Evolutionary conservation across 2,888 invertebrate species (phyloP).

Genomic region (Uropetala carovei): DNA sequence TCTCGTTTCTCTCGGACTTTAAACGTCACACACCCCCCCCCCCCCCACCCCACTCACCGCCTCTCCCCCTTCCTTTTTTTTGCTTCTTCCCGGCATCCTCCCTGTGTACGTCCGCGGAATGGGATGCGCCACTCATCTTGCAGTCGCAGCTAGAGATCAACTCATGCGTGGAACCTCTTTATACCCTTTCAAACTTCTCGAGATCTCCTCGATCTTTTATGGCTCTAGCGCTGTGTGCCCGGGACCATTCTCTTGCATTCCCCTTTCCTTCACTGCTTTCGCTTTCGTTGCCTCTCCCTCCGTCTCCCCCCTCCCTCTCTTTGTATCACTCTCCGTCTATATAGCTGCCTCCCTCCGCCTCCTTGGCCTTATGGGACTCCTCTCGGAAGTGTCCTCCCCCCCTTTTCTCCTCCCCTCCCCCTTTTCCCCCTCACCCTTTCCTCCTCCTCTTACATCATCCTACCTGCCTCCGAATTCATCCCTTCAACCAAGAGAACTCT

Average conservation of each 20-base stretch:
- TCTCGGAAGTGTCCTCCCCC: background rate
- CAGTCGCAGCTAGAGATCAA: conserved; percentile 36
- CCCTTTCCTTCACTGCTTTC: background rate
- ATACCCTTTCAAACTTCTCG: conserved; percentile 47
- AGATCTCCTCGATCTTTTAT: conserved; percentile 42
- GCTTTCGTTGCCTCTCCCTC: background rate
- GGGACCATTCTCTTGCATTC: conserved; percentile 24
- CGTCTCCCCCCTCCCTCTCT: no score
- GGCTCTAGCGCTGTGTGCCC: background rate
- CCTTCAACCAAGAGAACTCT: no score
- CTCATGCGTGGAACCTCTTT: conserved; percentile 43
- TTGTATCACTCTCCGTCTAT: no score
- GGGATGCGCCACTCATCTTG: background rate
- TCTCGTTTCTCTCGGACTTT: no score
- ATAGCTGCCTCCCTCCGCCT: no score
- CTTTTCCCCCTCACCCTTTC: background rate
- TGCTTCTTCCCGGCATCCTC: background rate
- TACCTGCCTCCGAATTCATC: no score
- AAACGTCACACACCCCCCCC: no score
- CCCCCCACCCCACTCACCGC: no score
- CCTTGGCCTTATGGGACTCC: no score
- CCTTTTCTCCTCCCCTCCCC: background rate
- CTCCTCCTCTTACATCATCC: background rate
- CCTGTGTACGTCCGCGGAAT: background rate
- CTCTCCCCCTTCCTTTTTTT: no score